Evolutionary conservation across 2,888 invertebrate species (phyloP), one percentile per base, ranked within the genome.

Genomic region (Metalampra italica): DNA sequence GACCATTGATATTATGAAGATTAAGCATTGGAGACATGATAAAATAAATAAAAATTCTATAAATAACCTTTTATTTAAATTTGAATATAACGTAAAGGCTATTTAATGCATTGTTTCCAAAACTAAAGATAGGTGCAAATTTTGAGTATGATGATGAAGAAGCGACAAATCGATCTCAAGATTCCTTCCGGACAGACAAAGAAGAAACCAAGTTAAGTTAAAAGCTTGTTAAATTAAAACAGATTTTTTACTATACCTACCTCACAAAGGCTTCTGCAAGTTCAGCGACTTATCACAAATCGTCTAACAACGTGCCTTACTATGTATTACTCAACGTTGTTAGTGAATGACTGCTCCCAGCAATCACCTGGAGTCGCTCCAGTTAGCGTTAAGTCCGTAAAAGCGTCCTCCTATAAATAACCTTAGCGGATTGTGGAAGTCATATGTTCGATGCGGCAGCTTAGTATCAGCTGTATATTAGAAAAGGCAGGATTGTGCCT

Each of bases 301-400:
- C 32, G 30, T 9, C 12, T 15, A 30, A 37, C 37, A 12, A 37
- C 12, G 7, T 36, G 36, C 3, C 36, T n/a, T 36, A 9, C 12
- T 30, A 41, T 41, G 3, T 29, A 8, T 12, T 13, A 38, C 32
- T 9, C 9, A 14, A 40, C 14, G 30, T 43, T 9, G 9, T 43
- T 55, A 45, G 50, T 57, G 53, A 57, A 57, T 57, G 56, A 50
- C 44, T 43, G 34, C 14, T 40, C 42, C 38, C 38, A 29, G 37
- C 45, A 49, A 41, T 37, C 30, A 43, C 42, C 54, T 56, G 56
- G 54, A 56, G 52, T 14, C 22, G 15, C 53, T 56, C 56, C 56
- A 57, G 56, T 42, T 53, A 54, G 50, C 48, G 39, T 7, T n/a
- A 15, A 9, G 9, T 14, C 8, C 15, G 2, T 7, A 14, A n/a